A percentile compares a stretch with the other conserved stretches of the same genome.
Evolutionary conservation across 2,797 vertebrate species (phyloP).

Genomic region (Centroberyx gerrardi): DNA sequence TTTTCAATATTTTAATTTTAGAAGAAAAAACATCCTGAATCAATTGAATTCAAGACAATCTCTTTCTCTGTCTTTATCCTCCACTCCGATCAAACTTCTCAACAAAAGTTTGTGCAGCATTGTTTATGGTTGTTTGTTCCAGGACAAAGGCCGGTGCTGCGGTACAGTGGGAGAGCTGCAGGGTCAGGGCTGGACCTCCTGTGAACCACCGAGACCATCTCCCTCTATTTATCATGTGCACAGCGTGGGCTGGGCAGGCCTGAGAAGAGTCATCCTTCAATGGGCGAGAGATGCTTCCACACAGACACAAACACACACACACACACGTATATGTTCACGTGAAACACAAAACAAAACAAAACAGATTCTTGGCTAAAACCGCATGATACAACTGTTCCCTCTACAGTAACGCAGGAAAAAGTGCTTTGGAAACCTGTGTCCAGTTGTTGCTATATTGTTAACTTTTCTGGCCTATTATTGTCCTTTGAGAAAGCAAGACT

Average conservation of each 20-base stretch:
- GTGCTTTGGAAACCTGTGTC: slow-evolving; percentile 29
- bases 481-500: background rate
- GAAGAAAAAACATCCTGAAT: too few relatives aligned
- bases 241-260: slow-evolving; percentile 77
- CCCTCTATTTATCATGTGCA: slow-evolving; percentile 81
- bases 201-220: slow-evolving; percentile 63
- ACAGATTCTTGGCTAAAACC: slow-evolving; percentile 41
- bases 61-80: background rate
- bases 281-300: slow-evolving; percentile 60
- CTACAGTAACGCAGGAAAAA: background rate
- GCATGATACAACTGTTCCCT: slow-evolving; percentile 28
- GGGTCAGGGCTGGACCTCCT: slow-evolving; percentile 72
- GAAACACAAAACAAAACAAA: slow-evolving; percentile 32
- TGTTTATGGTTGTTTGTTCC: slow-evolving; percentile 62
- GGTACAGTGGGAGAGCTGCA: slow-evolving; percentile 50
- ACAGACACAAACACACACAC: slow-evolving; percentile 14
- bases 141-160: slow-evolving; percentile 61
- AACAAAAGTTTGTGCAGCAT: slow-evolving; percentile 43
- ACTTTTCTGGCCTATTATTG: slow-evolving; percentile 1
- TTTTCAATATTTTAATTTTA: too few relatives aligned
- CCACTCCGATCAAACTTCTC: slow-evolving; percentile 1
- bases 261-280: slow-evolving; percentile 84
- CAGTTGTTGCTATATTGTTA: background rate
- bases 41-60: background rate
- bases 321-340: background rate